phyloP scores from a whole-genome alignment of 1,140 invertebrate genomes.

The Saxidomus purpurata region DNA sequence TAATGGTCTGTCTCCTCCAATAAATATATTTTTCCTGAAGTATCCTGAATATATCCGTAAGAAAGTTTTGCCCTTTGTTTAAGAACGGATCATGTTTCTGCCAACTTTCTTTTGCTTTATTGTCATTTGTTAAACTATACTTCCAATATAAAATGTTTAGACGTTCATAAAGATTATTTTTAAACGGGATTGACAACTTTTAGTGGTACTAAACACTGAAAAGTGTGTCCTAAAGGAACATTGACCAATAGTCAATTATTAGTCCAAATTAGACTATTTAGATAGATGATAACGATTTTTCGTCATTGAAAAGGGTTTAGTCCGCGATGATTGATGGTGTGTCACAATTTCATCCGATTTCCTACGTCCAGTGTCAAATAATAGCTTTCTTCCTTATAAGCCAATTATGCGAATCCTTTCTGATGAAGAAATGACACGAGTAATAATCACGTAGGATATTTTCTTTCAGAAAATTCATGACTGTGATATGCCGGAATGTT shows the following conservation, averaged over 20 bases:
- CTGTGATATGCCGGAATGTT: not conserved
- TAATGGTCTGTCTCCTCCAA: no score
- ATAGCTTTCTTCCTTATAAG: slow-evolving; percentile 26
- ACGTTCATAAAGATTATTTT: no score
- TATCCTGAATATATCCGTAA: no score
- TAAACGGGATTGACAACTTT: no score
- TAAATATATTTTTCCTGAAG: no score
- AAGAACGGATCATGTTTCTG: no score
- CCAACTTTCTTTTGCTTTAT: no score
- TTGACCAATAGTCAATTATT: not conserved
- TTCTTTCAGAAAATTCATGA: slow-evolving; percentile 45
- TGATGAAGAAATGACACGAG: slow-evolving; percentile 12
- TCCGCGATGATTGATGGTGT: slow-evolving; percentile 13
- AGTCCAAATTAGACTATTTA: not conserved
- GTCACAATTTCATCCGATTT: slow-evolving; percentile 39
- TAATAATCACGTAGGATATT: not conserved
- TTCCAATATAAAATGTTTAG: no score
- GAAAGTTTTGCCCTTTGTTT: no score
- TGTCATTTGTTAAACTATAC: no score
- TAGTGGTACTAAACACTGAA: no score
- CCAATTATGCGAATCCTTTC: not conserved
- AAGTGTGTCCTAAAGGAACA: no score
- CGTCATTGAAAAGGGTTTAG: not conserved
- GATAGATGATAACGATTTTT: not conserved
- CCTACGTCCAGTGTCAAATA: slow-evolving; percentile 10